A percentile compares a stretch with the other conserved stretches of the same genome.
Evolutionary conservation across 2,888 invertebrate genomes (phyloP).

Genomic region (Acrocyrtus sp.): DNA sequence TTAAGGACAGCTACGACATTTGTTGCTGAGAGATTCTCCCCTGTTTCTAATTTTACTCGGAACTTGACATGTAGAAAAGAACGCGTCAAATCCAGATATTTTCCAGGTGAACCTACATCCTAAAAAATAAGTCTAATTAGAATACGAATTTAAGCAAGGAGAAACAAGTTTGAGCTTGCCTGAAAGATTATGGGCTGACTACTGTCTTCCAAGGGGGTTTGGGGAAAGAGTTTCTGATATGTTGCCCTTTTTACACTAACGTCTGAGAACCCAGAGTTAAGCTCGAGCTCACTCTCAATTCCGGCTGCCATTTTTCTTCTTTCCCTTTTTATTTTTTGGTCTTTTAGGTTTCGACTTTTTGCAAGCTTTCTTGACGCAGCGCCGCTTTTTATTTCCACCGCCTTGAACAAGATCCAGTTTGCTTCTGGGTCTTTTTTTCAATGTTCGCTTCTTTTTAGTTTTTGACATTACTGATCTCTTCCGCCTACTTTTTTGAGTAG

Average conservation of each 20-base stretch:
- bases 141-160: not conserved
- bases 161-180: not conserved
- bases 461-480: not conserved
- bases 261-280: not conserved
- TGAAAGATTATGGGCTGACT: constrained; percentile 9
- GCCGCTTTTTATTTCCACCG: constrained; percentile 5
- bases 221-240: constrained; percentile 11
- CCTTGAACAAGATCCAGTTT: constrained; percentile 8
- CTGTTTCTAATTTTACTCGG: not conserved
- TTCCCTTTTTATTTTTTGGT: not conserved
- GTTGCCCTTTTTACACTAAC: not conserved
- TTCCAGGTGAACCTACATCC: not conserved
- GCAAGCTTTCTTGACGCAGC: constrained; percentile 4
- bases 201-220: not conserved
- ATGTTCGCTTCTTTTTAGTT: not conserved
- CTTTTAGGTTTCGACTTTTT: not conserved
- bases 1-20: not conserved
- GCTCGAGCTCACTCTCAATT: not conserved
- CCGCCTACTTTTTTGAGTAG: too few species aligned
- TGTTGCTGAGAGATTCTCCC: not conserved
- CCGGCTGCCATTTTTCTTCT: not conserved
- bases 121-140: not conserved
- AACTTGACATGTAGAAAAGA: constrained; percentile 16
- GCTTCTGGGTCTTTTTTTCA: not conserved
- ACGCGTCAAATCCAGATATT: not conserved